Evolutionary conservation across 2,797 vertebrate genomes (phyloP).

Genomic region (Siniperca undulata): DNA sequence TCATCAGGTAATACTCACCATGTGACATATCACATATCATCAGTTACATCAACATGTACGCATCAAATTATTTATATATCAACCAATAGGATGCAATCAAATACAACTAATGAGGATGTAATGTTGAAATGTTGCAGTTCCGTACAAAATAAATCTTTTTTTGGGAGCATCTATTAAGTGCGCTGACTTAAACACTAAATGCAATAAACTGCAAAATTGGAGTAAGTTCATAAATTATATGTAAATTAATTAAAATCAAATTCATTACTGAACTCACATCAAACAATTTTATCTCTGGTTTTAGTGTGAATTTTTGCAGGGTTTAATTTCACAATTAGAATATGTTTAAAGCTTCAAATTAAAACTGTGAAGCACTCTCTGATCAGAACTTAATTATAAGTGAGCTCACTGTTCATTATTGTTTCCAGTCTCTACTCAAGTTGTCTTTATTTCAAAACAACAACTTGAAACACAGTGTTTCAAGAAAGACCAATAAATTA

Average conservation of each 20-base stretch:
- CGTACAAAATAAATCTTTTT: neutral
- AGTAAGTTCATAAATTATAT: neutral
- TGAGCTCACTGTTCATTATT: neutral
- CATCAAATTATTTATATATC: neutral
- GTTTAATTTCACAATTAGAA: neutral
- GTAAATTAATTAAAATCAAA: neutral
- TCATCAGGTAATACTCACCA: too few species aligned
- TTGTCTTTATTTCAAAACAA: conserved; percentile 21
- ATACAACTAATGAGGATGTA: neutral
- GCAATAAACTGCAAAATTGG: neutral
- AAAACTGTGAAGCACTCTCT: neutral
- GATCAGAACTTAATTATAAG: neutral
- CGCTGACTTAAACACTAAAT: neutral
- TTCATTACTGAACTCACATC: neutral
- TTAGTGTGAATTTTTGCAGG: neutral
- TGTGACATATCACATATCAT: neutral
- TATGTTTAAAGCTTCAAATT: neutral
- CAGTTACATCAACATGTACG: too few species aligned
- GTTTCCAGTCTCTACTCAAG: neutral
- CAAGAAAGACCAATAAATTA: neutral
- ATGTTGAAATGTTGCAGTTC: neutral
- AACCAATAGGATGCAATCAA: neutral
- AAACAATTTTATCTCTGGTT: neutral
- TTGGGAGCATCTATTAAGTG: neutral
- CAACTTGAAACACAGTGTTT: neutral